Evolutionary conservation across 2,113 vertebrate genomes (phyloP).

Genomic region (Microcebus murinus): DNA sequence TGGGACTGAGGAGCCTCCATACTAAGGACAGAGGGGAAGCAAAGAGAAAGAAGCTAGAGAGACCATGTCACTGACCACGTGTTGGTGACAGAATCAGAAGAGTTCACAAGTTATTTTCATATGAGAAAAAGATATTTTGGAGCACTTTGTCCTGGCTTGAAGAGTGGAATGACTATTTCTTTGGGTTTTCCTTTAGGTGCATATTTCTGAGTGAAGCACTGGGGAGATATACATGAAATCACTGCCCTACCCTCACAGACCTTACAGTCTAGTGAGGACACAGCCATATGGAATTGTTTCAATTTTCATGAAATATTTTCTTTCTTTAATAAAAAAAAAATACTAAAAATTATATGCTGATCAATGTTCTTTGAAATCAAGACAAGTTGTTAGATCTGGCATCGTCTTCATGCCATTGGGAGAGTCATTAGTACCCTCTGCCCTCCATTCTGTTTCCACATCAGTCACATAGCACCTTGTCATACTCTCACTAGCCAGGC

Average conservation of each 20-base stretch:
- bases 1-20: neutral
- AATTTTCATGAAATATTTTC: neutral
- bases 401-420: neutral
- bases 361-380: neutral
- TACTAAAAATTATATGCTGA: neutral
- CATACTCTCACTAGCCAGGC: neutral
- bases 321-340: neutral
- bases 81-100: neutral
- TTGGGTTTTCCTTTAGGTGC: neutral
- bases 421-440: neutral
- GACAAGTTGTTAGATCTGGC: neutral
- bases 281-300: neutral
- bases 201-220: neutral
- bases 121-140: neutral
- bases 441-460: neutral
- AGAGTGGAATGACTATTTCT: neutral
- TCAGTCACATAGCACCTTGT: neutral
- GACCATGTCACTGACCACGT: neutral
- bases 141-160: neutral
- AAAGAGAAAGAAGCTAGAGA: neutral
- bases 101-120: neutral
- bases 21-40: neutral
- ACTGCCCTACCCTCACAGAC: rapidly evolving
- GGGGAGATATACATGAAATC: neutral
- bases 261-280: neutral